Evolutionary conservation across 1,140 invertebrate species (phyloP).

Genomic region (Drosophila ohnishii): DNA sequence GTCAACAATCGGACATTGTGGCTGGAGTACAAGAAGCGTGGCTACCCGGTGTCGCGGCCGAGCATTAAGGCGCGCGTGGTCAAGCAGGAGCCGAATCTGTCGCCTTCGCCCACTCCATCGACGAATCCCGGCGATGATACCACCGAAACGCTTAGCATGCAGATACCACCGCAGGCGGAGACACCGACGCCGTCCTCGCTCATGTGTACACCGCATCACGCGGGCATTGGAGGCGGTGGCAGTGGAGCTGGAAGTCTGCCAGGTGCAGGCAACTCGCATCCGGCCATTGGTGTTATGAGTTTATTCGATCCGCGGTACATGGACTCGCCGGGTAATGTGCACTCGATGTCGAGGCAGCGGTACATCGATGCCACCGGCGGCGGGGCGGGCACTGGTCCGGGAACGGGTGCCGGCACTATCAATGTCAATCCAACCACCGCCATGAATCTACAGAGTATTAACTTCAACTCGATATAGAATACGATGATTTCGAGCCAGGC

Average conservation of each 20-base stretch:
- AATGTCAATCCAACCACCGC: conserved; percentile 83
- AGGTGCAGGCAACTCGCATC: conserved; percentile 76
- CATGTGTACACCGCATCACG: conserved; percentile 83
- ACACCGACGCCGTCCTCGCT: conserved; percentile 82
- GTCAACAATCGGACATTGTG: conserved; percentile 93
- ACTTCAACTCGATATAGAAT: conserved; percentile 89
- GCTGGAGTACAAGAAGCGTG: conserved; percentile 92
- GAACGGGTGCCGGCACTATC: conserved; percentile 74
- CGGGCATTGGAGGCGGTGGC: conserved; percentile 36
- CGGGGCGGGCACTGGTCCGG: conserved; percentile 54
- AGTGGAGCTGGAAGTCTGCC: conserved; percentile 48
- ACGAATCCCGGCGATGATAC: conserved; percentile 73
- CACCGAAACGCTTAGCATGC: conserved; percentile 84
- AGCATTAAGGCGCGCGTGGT: conserved; percentile 88
- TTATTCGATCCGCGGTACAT: conserved; percentile 86
- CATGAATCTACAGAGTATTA: conserved; percentile 88
- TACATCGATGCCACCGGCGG: conserved; percentile 83
- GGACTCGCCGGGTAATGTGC: conserved; percentile 84
- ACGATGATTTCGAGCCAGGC: conserved; percentile 76
- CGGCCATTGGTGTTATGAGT: conserved; percentile 84
- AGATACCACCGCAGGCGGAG: conserved; percentile 84
- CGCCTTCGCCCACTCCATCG: conserved; percentile 84
- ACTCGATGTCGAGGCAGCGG: conserved; percentile 83
- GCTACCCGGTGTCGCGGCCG: conserved; percentile 90
- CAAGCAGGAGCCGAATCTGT: conserved; percentile 86